Conservation (phyloP, 2,888 invertebrate genomes). For the Clistopyga incitator region DNA sequence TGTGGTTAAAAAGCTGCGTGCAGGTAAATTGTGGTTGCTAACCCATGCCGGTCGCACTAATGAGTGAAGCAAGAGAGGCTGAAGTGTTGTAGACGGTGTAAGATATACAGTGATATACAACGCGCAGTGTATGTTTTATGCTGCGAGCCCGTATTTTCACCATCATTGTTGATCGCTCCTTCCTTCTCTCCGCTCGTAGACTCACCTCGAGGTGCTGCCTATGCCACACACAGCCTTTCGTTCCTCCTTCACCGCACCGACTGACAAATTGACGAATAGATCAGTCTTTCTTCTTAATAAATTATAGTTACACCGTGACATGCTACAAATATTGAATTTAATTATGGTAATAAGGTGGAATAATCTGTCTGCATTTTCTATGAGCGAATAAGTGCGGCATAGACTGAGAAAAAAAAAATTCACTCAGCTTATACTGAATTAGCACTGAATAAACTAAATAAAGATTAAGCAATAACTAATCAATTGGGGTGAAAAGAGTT, state of each 20-base stretch:
- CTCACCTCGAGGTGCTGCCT: not conserved
- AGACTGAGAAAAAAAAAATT: not conserved
- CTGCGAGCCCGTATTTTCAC: slow-evolving; percentile 57
- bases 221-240: not conserved
- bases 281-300: slow-evolving; percentile 72
- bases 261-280: slow-evolving; percentile 72
- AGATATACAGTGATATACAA: slow-evolving; percentile 52
- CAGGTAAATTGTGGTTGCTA: slow-evolving; percentile 60
- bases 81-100: slow-evolving; percentile 44
- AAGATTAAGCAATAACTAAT: too few relatives aligned
- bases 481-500: too few relatives aligned
- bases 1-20: slow-evolving; percentile 38
- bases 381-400: slow-evolving; percentile 74
- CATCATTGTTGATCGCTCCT: slow-evolving; percentile 32
- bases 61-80: slow-evolving; percentile 57
- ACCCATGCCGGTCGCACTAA: slow-evolving; percentile 50
- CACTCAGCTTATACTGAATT: too few relatives aligned
- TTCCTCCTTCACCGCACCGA: slow-evolving; percentile 8
- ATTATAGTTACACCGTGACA: slow-evolving; percentile 78
- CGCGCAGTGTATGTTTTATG: slow-evolving; percentile 17
- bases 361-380: slow-evolving; percentile 79
- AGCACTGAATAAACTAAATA: too few relatives aligned
- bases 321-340: slow-evolving; percentile 82
- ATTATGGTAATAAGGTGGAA: slow-evolving; percentile 79
- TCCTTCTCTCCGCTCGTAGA: not conserved